Evolutionary conservation across 2,113 vertebrate species (phyloP), one percentile per base, ranked within the genome.

Genomic region (Ovis canadensis): DNA sequence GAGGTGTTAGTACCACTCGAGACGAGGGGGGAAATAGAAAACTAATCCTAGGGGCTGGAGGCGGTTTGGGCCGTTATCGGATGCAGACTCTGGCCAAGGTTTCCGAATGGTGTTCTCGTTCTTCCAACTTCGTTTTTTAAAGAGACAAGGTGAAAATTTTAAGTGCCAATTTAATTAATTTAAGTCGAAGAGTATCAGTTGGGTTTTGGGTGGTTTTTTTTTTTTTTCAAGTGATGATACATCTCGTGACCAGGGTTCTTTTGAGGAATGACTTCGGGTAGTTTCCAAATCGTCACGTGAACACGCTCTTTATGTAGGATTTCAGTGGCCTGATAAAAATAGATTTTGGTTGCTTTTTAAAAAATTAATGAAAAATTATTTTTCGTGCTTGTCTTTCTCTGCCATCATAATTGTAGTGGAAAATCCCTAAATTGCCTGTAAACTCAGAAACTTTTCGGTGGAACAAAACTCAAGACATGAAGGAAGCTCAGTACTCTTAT

Each of bases 191-290:
- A 50, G 27, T 92, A 6, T 84, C 74, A 14, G 31, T 57, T 12
- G 31, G 15, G 11, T 57, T 48, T 57, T 10, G 36, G 36, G 17
- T 10, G 50, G 16, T 59, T 4, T 48, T 97, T 88, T 88, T 27
- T 89, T 85, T 85, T 43, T 88, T 85, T 21, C 15, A 78, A 88
- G 43, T 21, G 78, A 95, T 94, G 93, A 83, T 93, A 81, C 52
- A 88, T 98, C 99, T 91, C 98, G 97, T 98, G 98, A 99, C 98
- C 90, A 5, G 3, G 57, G 87, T 89, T 98, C 87, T 97, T 88
- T 25, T 40, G 94, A 98, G 98, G 95, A 98, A 81, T 92, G 90
- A 97, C 96, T 98, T 90, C 71, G 92, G 55, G 23, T 92, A 45
- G 27, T 16, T 96, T 97, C 91, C 88, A 94, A 6, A 92, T 59